Base-by-base conservation (phyloP, 2,888 invertebrate genomes). In the Siphlonurus alternatus region DNA sequence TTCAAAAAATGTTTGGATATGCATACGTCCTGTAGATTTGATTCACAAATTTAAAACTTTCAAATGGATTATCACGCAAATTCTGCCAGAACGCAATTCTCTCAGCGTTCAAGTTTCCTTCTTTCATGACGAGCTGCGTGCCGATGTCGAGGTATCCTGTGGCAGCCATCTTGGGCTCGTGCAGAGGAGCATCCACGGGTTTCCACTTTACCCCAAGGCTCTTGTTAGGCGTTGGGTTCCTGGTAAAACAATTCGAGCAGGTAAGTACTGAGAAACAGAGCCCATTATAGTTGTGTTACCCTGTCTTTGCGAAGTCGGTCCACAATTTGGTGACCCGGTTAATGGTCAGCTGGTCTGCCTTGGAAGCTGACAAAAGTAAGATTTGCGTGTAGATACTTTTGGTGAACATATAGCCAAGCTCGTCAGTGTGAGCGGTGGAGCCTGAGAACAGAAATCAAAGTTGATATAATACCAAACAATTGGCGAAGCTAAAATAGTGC, bases 291-390 rank as follows among this genome's bases (percentile, higher is more conserved):
- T n/a, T n/a, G n/a, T n/a, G n/a, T n/a, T 71, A 81, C 76, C 81
- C 78, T 69, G 73, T 73, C 70, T 79, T 81, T 0, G 84, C 85
- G 71, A 86, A 86, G 25, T 64, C 76, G 69, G 5, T 72, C 67
- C 67, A 25, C 2, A 3, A 67, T 63, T 10, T 61, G 22, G 2
- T 23, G 3, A 2, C 64, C 62, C 3, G 64, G 24, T 3, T 64
- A 62, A 63, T 61, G 15, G 64, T 61, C 23, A 62, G 56, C 15
- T 64, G 63, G 5, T 65, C 54, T 25, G 63, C 62, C 51, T 56
- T 25, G 5, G 68, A 53, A 22, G 60, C 23, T 1, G 54, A 63
- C 15, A 63, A 2, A 2, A 23, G 24, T n/a, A n/a, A n/a, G n/a
- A n/a, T n/a, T 7, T 25, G 22, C 2, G 23, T 19, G 25, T 65